Evolutionary conservation across 2,797 vertebrate species (phyloP).

Genomic region (Myiotriccus ornatus): DNA sequence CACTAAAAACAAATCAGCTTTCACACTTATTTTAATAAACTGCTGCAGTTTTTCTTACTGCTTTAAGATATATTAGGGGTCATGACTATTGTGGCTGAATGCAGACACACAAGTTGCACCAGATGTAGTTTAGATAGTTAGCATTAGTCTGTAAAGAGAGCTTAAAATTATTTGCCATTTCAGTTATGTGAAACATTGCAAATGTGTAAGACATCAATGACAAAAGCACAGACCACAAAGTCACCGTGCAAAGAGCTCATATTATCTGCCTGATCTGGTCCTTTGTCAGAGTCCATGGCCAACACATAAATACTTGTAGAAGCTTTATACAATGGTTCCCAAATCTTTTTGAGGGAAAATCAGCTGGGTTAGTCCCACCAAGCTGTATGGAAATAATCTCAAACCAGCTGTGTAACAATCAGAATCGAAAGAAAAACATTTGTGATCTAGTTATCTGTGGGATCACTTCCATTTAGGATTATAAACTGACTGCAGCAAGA

Average conservation of each 20-base stretch:
- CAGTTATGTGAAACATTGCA: not conserved
- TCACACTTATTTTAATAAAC: not conserved
- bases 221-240: not conserved
- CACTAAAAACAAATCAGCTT: not conserved
- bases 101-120: not conserved
- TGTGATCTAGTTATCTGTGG: not conserved
- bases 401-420: not conserved
- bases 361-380: not conserved
- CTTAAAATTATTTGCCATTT: not conserved
- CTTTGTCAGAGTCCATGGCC: not conserved
- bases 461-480: not conserved
- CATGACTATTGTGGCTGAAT: not conserved
- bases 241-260: not conserved
- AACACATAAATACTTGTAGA: not conserved
- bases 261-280: not conserved
- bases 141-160: not conserved
- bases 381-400: not conserved
- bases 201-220: accelerated
- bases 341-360: not conserved
- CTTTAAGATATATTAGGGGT: not conserved
- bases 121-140: not conserved
- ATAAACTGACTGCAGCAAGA: not conserved
- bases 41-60: not conserved
- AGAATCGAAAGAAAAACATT: not conserved
- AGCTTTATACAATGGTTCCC: not conserved